Base-by-base conservation (phyloP, 1,140 invertebrate genomes). In the Latrodectus geometricus region DNA sequence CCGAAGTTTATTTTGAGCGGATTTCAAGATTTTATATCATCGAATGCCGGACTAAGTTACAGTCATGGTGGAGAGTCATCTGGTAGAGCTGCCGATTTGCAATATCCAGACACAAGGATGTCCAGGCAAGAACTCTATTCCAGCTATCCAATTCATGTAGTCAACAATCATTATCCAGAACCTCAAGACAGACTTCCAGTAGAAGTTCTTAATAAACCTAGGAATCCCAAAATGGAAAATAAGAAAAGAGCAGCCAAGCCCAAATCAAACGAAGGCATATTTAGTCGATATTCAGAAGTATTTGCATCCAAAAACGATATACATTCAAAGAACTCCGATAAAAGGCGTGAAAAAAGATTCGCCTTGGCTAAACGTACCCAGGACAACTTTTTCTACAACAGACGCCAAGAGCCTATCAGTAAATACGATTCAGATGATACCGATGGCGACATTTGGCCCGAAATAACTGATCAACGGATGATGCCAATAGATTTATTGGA, bases 1-100 rank as follows among this genome's bases (percentile, higher is more conserved):
- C 83, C 83, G 12, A 70, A 86, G 11, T 86, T 77, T 50, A 5
- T 69, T 17, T 66, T 49, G 48, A 70, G 48, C n/a, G 66, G 49
- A 15, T 86, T 70, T 49, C 50, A 78, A 15, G 83, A 72, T 21
- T 86, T 72, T n/a, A 23, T 86, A 61, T 86, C 83, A 11, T 86
- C 83, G n/a, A 49, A 86, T 49, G 12, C 56, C 35, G 75, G 83
- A 23, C 20, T 50, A 61, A 77, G 5, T 56, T 50, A 72, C 66
- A 61, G 17, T 61, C 54, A 61, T 14, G 17, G 11, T 61, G 8
- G 54, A 1, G 17, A 17, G 11, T 0, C 54, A 61, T 11, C 11
- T 61, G 54, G 17, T 0, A 61, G 54, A 61, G 54, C 17, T 61
- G 54, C 54, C 54, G 17, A 61, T 5, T 35, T 61, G 54, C 11